phyloP scores from a whole-genome alignment of 2,113 vertebrate species.

The Sinocyclocheilus anshuiensis region DNA sequence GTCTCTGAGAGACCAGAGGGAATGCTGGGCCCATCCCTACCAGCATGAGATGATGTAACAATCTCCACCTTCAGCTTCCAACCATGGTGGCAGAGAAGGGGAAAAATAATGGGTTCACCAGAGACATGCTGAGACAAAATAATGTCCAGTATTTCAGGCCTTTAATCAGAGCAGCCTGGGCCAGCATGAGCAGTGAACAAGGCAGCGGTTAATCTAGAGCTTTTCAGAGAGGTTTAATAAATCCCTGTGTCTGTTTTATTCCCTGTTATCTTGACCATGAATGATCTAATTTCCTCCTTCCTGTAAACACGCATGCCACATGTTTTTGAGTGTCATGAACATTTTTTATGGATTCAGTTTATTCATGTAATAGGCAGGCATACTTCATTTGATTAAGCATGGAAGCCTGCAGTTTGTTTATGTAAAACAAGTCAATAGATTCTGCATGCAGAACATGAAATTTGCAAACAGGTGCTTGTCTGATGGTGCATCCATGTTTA shows the following conservation, averaged over 20 bases:
- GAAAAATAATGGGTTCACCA: conserved; percentile 45
- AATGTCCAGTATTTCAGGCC: conserved; percentile 43
- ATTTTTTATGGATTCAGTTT: not conserved
- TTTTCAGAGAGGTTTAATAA: conserved; percentile 40
- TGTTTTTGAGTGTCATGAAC: not conserved
- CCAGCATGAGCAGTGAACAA: conserved; percentile 6
- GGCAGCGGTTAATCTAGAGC: conserved; percentile 12
- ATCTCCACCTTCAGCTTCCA: conserved; percentile 14
- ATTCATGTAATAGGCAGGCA: not conserved
- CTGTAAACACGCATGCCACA: not conserved
- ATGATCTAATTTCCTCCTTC: not conserved
- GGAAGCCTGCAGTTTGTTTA: conserved; percentile 3
- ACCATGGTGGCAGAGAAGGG: not conserved
- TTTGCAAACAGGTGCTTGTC: conserved; percentile 29
- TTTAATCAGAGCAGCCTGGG: conserved; percentile 51
- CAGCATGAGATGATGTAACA: conserved; percentile 8
- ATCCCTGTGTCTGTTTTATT: conserved; percentile 20
- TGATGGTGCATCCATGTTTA: not conserved
- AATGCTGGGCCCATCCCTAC: conserved; percentile 16
- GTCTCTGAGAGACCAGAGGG: conserved; percentile 22
- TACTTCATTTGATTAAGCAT: not conserved
- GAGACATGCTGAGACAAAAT: conserved; percentile 52
- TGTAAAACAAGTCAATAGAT: conserved; percentile 19
- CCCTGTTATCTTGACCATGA: not conserved
- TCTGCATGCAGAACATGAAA: not conserved